A percentile compares a stretch with the other conserved stretches of the same genome.
These are phyloP conservation scores for Strigamia maritima DNA, from an alignment of 2,888 invertebrate genomes.

Conservation along the genomic window DNA sequence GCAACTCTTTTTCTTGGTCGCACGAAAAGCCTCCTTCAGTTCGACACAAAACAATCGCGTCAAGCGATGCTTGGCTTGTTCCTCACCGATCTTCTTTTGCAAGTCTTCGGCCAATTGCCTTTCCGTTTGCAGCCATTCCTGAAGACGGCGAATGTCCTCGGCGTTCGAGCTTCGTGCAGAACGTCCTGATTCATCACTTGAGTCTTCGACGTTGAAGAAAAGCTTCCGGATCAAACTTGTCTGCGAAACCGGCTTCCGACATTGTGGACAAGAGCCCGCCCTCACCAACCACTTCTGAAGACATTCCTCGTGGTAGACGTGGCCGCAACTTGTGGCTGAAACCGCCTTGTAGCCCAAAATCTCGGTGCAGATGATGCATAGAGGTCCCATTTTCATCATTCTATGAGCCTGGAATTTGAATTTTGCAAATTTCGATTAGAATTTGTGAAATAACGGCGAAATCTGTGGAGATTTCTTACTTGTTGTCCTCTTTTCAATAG, in stretches of 20 bases:
- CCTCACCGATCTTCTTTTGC: constrained; percentile 13
- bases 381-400: constrained; percentile 8
- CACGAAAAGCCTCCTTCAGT: constrained; percentile 22
- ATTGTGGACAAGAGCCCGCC: constrained; percentile 31
- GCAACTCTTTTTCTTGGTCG: background rate
- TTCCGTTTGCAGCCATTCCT: constrained; percentile 39
- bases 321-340: constrained; percentile 34
- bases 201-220: constrained; percentile 31
- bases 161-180: background rate
- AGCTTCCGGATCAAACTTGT: constrained; percentile 22
- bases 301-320: constrained; percentile 34
- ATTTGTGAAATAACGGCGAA: background rate
- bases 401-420: background rate
- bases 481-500: background rate
- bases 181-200: constrained; percentile 17
- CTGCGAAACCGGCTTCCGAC: constrained; percentile 22
- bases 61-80: constrained; percentile 17
- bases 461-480: background rate
- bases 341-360: constrained; percentile 2
- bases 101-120: background rate
- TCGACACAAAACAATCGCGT: constrained; percentile 12
- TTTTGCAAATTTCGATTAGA: background rate
- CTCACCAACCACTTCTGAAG: constrained; percentile 1
- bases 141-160: constrained; percentile 36
- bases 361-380: constrained; percentile 33